These are phyloP conservation scores for Theonella swinhoei DNA, from an alignment of 37 sponge, comb jelly and placozoan species.

Conservation along the genomic window DNA sequence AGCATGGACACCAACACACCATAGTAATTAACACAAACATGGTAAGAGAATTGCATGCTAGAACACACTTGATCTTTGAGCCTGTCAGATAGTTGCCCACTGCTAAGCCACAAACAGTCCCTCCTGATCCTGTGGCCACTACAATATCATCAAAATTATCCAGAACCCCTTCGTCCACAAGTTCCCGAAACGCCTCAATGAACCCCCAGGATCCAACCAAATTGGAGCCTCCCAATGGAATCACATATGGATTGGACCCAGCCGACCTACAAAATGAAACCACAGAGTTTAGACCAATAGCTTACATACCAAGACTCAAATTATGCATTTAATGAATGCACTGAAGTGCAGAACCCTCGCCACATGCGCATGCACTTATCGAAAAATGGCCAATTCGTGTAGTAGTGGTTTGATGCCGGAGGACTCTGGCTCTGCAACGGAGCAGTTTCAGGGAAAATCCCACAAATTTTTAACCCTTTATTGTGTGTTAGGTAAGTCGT, in stretches of 20 bases:
- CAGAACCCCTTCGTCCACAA: constrained; percentile 72
- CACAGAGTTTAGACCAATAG: too few relatives aligned
- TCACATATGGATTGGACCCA: constrained; percentile 65
- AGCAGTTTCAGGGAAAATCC: too few relatives aligned
- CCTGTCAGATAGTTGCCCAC: constrained; percentile 81
- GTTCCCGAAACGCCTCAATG: constrained; percentile 82
- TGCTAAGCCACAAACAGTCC: constrained; percentile 68
- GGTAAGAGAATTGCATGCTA: background rate
- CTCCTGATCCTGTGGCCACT: constrained; percentile 74
- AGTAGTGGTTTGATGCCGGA: too few relatives aligned
- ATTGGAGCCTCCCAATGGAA: constrained; percentile 86
- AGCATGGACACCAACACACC: background rate
- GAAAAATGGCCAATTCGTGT: too few relatives aligned
- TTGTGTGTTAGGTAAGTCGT: too few relatives aligned
- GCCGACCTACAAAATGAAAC: constrained; percentile 40
- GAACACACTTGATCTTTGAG: constrained; percentile 66
- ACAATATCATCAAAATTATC: constrained; percentile 87
- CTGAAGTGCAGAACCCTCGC: too few relatives aligned
- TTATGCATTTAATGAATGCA: background rate
- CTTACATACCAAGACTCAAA: too few relatives aligned
- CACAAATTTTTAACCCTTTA: too few relatives aligned
- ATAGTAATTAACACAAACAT: background rate
- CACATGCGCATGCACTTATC: background rate
- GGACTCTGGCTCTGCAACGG: too few relatives aligned
- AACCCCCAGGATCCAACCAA: constrained; percentile 79